Percentiles rank a stretch among this genome's conserved stretches.
These are phyloP conservation scores for Sylvietta virens DNA, from an alignment of 2,113 vertebrate genomes.

Conservation along the genomic window DNA sequence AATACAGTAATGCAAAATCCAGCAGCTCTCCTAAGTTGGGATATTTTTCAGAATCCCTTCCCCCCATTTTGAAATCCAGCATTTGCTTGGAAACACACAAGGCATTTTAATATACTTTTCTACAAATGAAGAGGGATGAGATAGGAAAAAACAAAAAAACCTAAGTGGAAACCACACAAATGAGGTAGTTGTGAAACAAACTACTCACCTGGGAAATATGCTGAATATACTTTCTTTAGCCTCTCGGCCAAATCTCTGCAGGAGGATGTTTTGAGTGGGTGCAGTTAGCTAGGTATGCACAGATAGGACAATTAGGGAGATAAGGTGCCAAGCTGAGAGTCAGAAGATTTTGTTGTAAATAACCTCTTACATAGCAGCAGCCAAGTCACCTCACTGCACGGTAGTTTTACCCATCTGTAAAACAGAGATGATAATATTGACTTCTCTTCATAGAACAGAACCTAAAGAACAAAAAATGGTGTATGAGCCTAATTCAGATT, in stretches of 20 bases:
- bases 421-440: background rate
- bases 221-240: background rate
- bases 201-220: background rate
- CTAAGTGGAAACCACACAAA: background rate
- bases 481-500: background rate
- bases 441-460: background rate
- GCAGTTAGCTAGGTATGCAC: background rate
- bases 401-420: background rate
- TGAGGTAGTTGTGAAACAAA: background rate
- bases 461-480: background rate
- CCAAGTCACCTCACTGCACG: background rate
- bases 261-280: background rate
- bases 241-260: background rate
- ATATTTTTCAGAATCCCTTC: background rate
- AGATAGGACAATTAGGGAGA: background rate
- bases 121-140: background rate
- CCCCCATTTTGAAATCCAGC: background rate
- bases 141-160: background rate
- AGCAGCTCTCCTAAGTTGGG: background rate
- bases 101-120: background rate
- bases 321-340: background rate
- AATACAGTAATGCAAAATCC: background rate
- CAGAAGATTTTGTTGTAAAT: constrained; percentile 1
- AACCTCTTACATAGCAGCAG: background rate
- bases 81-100: background rate